Conservation (phyloP, 2,113 vertebrate genomes). For the Ciconia maguari region DNA sequence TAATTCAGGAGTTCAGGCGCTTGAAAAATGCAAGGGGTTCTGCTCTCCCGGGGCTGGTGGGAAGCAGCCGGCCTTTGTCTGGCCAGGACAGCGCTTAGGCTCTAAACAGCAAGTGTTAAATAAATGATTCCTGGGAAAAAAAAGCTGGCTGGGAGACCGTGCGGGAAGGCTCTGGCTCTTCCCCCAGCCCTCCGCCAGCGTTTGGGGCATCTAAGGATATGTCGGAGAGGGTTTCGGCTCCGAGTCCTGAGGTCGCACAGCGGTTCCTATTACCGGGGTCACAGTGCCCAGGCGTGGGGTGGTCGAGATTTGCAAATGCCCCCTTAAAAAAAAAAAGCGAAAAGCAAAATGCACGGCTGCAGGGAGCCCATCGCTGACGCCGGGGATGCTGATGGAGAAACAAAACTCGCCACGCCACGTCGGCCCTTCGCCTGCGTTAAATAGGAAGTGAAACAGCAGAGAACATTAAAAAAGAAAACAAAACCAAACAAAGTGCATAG, state of each 20-base stretch:
- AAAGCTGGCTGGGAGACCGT: neutral
- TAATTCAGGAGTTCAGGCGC: neutral
- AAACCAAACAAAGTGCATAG: neutral
- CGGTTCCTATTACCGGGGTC: accelerated
- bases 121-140: neutral
- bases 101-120: neutral
- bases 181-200: neutral
- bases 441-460: neutral
- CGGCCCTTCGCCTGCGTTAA: neutral
- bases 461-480: neutral
- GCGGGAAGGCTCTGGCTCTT: neutral
- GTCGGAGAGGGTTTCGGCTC: neutral
- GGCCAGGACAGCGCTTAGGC: neutral
- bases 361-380: neutral
- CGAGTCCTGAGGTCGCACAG: neutral
- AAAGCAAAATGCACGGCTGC: accelerated
- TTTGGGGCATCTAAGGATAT: neutral
- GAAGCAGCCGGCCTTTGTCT: neutral
- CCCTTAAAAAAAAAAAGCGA: accelerated
- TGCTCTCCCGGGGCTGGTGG: accelerated
- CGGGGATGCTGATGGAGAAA: accelerated
- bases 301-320: neutral
- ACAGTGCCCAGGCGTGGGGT: accelerated
- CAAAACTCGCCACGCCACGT: neutral
- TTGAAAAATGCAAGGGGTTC: neutral